Base-by-base conservation (phyloP, 2,797 vertebrate genomes). In the Hypotaenidia philippensis region DNA sequence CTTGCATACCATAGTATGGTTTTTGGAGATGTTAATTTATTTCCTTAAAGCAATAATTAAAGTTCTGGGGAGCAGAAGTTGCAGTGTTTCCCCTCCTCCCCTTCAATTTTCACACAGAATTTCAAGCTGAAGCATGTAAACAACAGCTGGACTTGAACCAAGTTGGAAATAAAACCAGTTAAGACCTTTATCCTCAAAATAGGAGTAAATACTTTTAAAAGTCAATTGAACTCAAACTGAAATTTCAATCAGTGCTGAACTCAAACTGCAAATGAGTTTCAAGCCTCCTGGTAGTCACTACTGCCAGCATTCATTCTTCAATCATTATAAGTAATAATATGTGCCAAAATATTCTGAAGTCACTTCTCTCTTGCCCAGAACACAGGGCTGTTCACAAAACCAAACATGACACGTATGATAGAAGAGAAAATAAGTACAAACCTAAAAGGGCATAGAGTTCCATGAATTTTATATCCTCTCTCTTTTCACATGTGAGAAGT, bases 331-430 rank as follows among this genome's bases (percentile, higher is more conserved):
- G 27, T 17, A 79, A 53, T 26, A 60, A 56, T 71, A 57, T 4
- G 1, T 65, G 26, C 0, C 21, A 47, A 81, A 93, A 57, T 45
- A 38, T 32, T 65, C 53, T 26, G 6, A 75, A 83, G 61, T 26
- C 44, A 31, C 7, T 16, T 72, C 26, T 40, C 15, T 59, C 40
- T 93, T 9, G 38, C 19, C 26, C 36, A 87, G n/a, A 91, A 59
- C 7, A 78, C 1, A 20, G 2, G 9, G 6, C 2, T 81, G 15
- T 7, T 68, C 21, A 60, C 13, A 44, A 60, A 74, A 50, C 45
- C 21, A 4, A 3, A 3, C 27, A 21, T 1, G 1, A 36, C 4
- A 45, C 22, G 21, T 45, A 45, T 22, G 45, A 45, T 45, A 45
- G 10, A 44, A 45, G 20, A 45, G 45, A 22, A 22, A 45, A 12